Conservation (phyloP, 2,113 vertebrate genomes). For the Ceyx melanurus region DNA sequence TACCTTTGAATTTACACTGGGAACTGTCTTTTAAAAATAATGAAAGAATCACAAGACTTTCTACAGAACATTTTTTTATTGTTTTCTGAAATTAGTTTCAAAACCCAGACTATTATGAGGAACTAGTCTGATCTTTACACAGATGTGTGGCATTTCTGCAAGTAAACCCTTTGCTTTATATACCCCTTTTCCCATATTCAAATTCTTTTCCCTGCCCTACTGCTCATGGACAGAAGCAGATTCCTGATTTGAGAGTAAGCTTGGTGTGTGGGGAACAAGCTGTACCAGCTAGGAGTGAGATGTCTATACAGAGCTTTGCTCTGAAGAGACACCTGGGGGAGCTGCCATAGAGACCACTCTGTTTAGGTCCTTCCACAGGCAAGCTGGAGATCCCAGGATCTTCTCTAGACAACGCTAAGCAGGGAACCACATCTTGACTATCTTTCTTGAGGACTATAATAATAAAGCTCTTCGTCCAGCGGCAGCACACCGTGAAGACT, state of each 20-base stretch:
- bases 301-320: background rate
- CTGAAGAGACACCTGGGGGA: background rate
- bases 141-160: background rate
- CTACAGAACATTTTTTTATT: background rate
- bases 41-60: background rate
- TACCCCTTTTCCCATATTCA: background rate
- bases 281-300: background rate
- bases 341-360: background rate
- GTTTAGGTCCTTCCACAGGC: background rate
- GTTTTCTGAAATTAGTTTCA: background rate
- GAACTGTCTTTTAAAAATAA: background rate
- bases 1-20: background rate
- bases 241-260: background rate
- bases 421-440: background rate
- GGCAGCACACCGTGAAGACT: background rate
- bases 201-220: background rate
- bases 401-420: background rate
- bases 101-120: background rate
- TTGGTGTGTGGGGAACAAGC: background rate
- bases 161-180: background rate
- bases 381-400: background rate
- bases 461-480: background rate
- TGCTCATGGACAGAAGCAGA: fast-evolving
- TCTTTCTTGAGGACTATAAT: background rate
- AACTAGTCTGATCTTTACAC: background rate